Percentiles rank a stretch among this genome's conserved stretches.
Evolutionary conservation across 2,888 invertebrate species (phyloP).

Genomic region (Calameuta idolon): DNA sequence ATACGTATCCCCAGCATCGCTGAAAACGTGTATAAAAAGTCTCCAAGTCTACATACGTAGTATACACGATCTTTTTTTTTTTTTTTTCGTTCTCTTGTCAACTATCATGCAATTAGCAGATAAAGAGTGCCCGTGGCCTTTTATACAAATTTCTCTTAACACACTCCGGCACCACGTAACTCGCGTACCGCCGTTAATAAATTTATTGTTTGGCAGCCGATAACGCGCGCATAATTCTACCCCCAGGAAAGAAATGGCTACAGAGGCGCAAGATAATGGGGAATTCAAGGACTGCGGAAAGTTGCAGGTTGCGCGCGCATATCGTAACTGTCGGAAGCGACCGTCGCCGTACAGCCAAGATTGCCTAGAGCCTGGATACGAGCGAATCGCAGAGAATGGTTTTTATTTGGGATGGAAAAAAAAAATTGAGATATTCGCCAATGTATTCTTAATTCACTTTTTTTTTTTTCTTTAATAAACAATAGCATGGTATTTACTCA

Average conservation of each 20-base stretch:
- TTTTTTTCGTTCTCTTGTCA: not conserved
- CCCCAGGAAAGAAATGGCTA: not conserved
- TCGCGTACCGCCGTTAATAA: not conserved
- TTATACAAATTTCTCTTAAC: not conserved
- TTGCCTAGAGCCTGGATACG: not conserved
- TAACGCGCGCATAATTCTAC: not conserved
- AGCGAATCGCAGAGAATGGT: not conserved
- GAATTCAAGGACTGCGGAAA: not conserved
- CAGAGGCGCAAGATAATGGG: not conserved
- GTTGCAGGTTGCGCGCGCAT: not conserved
- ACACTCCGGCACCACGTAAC: not conserved
- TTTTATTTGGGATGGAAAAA: not conserved
- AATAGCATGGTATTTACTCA: conserved; percentile 58
- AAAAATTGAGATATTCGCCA: not conserved
- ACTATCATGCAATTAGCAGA: not conserved
- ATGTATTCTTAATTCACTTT: conserved; percentile 39
- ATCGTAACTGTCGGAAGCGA: not conserved
- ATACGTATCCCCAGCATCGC: not conserved
- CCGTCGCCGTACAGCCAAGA: not conserved
- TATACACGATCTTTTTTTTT: not conserved
- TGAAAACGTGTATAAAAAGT: not conserved
- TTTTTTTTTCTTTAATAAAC: conserved; percentile 57
- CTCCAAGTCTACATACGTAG: not conserved
- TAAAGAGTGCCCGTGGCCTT: not conserved
- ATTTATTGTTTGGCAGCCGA: not conserved